Percentiles rank a stretch among this genome's conserved stretches.
These are phyloP conservation scores for Cerceris ruficornis DNA, from an alignment of 2,888 invertebrate species.

Conservation along the genomic window DNA sequence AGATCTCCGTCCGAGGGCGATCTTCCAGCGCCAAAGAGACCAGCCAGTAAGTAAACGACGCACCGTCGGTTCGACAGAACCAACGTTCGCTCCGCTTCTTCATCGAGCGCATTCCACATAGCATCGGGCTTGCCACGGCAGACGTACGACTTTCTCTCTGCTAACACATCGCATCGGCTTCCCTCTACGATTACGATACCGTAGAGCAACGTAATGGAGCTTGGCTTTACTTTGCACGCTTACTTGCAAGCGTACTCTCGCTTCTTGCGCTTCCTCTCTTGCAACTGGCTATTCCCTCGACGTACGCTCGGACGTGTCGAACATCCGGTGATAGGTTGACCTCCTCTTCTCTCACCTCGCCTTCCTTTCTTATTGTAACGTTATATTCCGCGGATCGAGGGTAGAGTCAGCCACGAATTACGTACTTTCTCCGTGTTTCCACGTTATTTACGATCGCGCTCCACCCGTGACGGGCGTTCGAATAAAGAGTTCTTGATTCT, in stretches of 20 bases:
- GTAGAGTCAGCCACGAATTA: no score
- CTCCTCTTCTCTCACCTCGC: not conserved
- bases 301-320: conserved; percentile 2
- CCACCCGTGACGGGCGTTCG: not conserved
- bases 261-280: not conserved
- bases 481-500: not conserved
- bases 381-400: not conserved
- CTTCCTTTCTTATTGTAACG: not conserved
- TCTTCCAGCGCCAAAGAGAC: conserved; percentile 91
- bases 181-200: not conserved
- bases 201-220: not conserved
- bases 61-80: not conserved
- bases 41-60: conserved; percentile 86
- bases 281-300: not conserved
- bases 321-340: not conserved
- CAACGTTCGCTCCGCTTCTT: conserved; percentile 49
- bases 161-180: conserved; percentile 32
- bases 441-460: not conserved
- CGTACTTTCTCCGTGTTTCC: no score
- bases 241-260: not conserved
- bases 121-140: conserved; percentile 54
- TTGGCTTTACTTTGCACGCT: not conserved
- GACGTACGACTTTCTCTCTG: conserved; percentile 22
- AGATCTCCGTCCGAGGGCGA: conserved; percentile 88
- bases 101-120: conserved; percentile 59